Percentiles rank a stretch among this genome's conserved stretches.
Evolutionary conservation across 1,140 invertebrate species (phyloP).

Genomic region (Drosophila hydei): DNA sequence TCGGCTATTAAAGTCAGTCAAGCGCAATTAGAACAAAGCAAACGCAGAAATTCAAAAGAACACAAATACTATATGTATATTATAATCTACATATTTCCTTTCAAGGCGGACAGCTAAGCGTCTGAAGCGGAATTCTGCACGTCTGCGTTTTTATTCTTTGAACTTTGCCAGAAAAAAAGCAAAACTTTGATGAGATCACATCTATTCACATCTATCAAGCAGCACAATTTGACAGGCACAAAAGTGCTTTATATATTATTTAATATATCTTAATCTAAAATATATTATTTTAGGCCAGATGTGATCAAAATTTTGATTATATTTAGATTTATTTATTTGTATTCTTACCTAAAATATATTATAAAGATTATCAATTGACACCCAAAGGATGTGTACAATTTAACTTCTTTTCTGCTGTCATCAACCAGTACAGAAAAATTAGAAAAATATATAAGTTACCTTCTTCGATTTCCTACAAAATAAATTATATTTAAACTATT

Average conservation of each 20-base stretch:
- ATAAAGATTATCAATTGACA: no score
- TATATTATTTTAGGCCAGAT: no score
- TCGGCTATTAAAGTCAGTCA: constrained; percentile 75
- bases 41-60: constrained; percentile 26
- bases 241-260: neutral
- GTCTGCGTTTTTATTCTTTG: constrained; percentile 51
- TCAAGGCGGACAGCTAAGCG: constrained; percentile 32
- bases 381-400: no score
- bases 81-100: constrained; percentile 63
- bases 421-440: no score
- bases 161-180: constrained; percentile 21
- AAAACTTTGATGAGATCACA: constrained; percentile 60
- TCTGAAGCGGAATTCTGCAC: constrained; percentile 70
- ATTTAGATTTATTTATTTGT: no score
- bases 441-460: no score
- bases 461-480: no score
- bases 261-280: neutral
- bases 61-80: constrained; percentile 21
- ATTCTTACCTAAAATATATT: no score
- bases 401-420: no score
- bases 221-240: constrained; percentile 48
- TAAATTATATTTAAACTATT: no score
- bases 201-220: constrained; percentile 26
- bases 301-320: no score
- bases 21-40: constrained; percentile 79